Percentiles rank a stretch among this genome's conserved stretches.
phyloP scores from a whole-genome alignment of 2,113 vertebrate species.

The Neopipo cinnamomea region DNA sequence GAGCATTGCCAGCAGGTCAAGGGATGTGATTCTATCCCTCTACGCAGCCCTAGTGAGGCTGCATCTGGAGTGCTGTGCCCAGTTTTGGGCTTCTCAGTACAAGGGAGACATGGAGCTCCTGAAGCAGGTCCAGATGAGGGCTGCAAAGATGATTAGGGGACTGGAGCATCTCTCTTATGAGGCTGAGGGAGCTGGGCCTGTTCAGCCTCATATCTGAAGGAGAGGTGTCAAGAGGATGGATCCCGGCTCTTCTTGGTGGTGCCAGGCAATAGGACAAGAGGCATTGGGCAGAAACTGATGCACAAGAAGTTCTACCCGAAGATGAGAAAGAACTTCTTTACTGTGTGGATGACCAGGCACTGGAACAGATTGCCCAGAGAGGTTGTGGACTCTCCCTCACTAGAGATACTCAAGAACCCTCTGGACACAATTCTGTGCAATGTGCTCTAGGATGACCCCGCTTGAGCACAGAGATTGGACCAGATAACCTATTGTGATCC shows the following conservation, averaged over 20 bases:
- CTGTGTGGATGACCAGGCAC: not conserved
- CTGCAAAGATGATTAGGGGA: too few relatives aligned
- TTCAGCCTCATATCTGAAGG: not conserved
- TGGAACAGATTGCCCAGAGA: not conserved
- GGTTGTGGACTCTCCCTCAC: not conserved
- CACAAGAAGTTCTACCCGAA: not conserved
- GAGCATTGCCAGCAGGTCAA: not conserved
- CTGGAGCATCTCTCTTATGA: too few relatives aligned
- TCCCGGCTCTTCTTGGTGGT: not conserved
- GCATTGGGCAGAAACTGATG: not conserved
- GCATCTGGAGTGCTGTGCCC: too few relatives aligned
- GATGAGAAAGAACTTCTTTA: not conserved
- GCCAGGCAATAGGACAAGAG: not conserved
- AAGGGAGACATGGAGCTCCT: too few relatives aligned
- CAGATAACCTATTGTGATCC: not conserved
- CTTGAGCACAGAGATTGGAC: not conserved
- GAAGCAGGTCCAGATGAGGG: too few relatives aligned
- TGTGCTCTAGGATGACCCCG: not conserved
- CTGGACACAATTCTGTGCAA: not conserved
- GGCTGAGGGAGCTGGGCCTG: not conserved
- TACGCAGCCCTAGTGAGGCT: too few relatives aligned
- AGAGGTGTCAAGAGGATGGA: not conserved
- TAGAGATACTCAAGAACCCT: not conserved
- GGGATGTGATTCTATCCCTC: too few relatives aligned
- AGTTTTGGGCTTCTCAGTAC: too few relatives aligned